Base-by-base conservation (phyloP, 2,113 vertebrate species). In the Cranoglanis bouderius region DNA sequence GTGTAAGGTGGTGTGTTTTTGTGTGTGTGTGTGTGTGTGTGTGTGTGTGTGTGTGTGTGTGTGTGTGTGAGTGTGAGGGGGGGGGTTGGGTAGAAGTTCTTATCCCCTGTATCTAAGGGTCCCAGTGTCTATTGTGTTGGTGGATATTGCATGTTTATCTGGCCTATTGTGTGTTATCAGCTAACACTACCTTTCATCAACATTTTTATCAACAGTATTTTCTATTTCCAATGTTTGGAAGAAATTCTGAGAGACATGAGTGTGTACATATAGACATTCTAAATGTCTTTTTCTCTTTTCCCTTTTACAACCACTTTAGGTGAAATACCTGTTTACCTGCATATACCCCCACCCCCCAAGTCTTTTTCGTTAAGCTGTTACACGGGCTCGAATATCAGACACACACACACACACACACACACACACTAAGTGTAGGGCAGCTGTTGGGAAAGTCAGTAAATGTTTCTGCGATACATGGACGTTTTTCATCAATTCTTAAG, bases 301-400 rank as follows among this genome's bases (percentile, higher is more conserved):
- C 72, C 40, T 75, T 75, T 75, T 43, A 21, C 38, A 65, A 12
- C 70, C 51, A 61, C 19, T 55, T 21, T 67, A 74, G 46, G 35
- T 70, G 80, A 49, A 55, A 38, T 81, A 87, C 72, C 35, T 88
- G 70, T 63, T 87, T 74, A 84, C 82, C 49, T 88, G 81, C 72
- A 75, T 40, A 59, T 38, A 72, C 86, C 83, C 86, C 89, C 32
- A 75, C 21, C 59, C 86, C 61, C 74, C 43, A 84, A 82, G 74
- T 85, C 38, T 16, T 63, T 85, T 65, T 81, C 84, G 67, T 75
- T 46, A n/a, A 55, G 29, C 29, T 57, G 16, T 38, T 70, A 82
- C 63, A 51, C 46, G 7, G 87, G 78, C 63, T 90, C 80, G 55
- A 83, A 88, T 86, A 75, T 78, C 90, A 70, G 12, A 29, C 65